Evolutionary conservation across 2,797 vertebrate genomes (phyloP).

Genomic region (Otolemur crassicaudatus): DNA sequence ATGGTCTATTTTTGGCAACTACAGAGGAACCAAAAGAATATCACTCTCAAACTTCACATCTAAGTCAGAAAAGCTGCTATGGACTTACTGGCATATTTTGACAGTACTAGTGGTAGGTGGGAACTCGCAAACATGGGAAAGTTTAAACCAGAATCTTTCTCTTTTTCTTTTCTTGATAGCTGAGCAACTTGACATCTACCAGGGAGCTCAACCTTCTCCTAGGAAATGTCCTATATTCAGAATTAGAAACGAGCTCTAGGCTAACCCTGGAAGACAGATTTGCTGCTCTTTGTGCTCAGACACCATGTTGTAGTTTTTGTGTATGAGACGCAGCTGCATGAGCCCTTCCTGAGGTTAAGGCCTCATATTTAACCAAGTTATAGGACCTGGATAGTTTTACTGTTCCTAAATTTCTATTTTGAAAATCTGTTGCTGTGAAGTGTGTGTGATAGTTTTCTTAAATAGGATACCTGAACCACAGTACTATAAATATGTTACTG

Average conservation of each 20-base stretch:
- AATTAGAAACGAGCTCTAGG: not conserved
- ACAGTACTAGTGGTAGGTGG: not conserved
- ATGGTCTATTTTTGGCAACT: not conserved
- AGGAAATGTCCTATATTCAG: not conserved
- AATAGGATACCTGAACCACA: not conserved
- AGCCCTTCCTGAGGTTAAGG: not conserved
- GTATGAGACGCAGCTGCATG: not conserved
- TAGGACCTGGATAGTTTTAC: not conserved
- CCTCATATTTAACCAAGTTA: not conserved
- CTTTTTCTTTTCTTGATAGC: not conserved
- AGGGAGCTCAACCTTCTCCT: not conserved
- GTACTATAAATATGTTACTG: not conserved
- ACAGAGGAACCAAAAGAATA: not conserved
- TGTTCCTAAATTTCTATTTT: not conserved
- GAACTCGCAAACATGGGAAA: conserved; percentile 18
- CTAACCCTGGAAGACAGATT: not conserved
- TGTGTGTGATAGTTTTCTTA: not conserved
- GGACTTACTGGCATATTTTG: not conserved
- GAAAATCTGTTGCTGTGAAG: not conserved
- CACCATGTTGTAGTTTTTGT: not conserved
- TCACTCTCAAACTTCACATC: not conserved
- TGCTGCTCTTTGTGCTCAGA: not conserved
- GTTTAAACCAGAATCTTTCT: not conserved
- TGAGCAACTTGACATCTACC: not conserved
- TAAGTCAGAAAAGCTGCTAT: not conserved